Evolutionary conservation across 2,888 invertebrate species (phyloP), one percentile per base, ranked within the genome.

Genomic region (Carpatolechia fugitivella): DNA sequence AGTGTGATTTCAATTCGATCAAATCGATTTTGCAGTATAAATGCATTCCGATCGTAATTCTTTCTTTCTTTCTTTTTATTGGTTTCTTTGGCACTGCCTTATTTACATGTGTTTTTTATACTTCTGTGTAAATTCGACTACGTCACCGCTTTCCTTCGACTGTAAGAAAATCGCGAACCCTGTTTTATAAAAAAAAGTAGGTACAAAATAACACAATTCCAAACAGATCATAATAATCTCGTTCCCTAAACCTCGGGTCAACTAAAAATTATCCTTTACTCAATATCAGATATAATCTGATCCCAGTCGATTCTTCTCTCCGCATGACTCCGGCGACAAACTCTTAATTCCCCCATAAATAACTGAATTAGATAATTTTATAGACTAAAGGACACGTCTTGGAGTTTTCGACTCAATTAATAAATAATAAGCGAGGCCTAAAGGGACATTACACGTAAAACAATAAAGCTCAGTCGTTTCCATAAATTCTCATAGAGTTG

Each of bases 401-500:
- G 7, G n/a, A 36, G 47, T 41, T 52, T 31, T 41, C 41, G 31
- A 52, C 20, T 52, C 52, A 52, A 52, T 50, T 55, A 55, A 55
- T 50, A 55, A 50, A 51, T 50, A 35, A 55, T 55, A 55, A 55
- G 44, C 13, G 31, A 7, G 20, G n/a, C n/a, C 18, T 58, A 58
- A 58, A 56, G 57, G 54, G 55, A 54, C 56, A 56, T 60, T 59
- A 56, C 61, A 63, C 56, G 58, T 61, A 63, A 75, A 62, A 69
- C 66, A 66, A 66, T 69, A 66, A 66, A 66, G 61, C 47, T 55
- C 60, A 56, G 64, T 63, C 67, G 66, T 69, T 66, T 67, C 68
- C 66, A 80, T 82, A 81, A 80, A 82, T 80, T 69, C 61, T 69
- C 66, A 69, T 69, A 35, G 35, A 16, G 49, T 18, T 35, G 49